phyloP scores from a whole-genome alignment of 2,113 vertebrate species.

The Forbesichthys agassizii region DNA sequence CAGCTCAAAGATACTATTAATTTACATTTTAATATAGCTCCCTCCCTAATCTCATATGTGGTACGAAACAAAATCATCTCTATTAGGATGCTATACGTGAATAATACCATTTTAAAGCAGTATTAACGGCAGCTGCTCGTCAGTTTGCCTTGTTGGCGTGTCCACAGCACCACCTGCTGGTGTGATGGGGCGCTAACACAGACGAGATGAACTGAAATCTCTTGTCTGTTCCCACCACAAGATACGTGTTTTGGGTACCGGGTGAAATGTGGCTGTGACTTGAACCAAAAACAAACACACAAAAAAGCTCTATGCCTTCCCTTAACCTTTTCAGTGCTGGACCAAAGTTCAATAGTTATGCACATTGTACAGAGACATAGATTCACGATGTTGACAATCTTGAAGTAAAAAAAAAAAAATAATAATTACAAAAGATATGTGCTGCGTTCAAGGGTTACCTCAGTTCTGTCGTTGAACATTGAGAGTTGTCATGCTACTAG shows the following conservation, averaged over 20 bases:
- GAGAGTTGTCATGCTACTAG: conserved; percentile 67
- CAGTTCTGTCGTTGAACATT: conserved; percentile 87
- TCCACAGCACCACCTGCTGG: conserved; percentile 6
- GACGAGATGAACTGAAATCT: conserved; percentile 20
- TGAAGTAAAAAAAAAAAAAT: conserved; percentile 81
- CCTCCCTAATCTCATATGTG: background rate
- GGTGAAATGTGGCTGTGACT: conserved; percentile 57
- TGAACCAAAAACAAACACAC: conserved; percentile 9
- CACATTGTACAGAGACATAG: conserved; percentile 98
- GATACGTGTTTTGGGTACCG: conserved; percentile 62
- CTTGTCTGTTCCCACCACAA: conserved; percentile 7
- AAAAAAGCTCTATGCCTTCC: conserved; percentile 91
- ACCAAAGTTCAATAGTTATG: conserved; percentile 99
- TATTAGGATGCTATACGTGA: background rate
- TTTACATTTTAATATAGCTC: background rate
- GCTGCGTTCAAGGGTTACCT: conserved; percentile 89
- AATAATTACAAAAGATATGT: conserved; percentile 78
- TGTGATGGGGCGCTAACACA: background rate
- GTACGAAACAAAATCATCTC: background rate
- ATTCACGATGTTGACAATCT: conserved; percentile 99
- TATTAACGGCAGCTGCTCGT: background rate
- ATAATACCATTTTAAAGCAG: background rate
- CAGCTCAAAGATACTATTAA: background rate
- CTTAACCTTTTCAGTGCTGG: conserved; percentile 92
- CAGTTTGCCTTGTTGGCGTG: background rate